Base-by-base conservation (phyloP, 2,113 vertebrate species). In the Petrocephalus zakoni region DNA sequence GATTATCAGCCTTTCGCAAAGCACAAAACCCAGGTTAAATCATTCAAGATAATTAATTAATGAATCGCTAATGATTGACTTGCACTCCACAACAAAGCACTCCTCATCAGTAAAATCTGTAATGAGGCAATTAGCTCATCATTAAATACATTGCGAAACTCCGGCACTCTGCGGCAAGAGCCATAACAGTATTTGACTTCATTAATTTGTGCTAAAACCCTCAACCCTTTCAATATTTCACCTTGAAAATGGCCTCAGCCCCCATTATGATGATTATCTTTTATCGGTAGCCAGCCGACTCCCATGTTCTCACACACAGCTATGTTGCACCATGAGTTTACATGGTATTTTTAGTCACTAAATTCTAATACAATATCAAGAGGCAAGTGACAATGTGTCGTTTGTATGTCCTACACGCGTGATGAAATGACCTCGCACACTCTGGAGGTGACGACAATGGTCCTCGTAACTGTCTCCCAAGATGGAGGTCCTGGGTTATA, bases 91-190 rank as follows among this genome's bases (percentile, higher is more conserved):
- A 37, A 64, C 56, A 68, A 87, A 68, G 34, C 22, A 47, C 29
- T 87, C 55, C 56, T 42, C 52, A 64, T 64, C 56, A 87, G 56
- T 87, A 29, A n/a, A n/a, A 68, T 68, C 56, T 49, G 37, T 47
- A 47, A 87, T 87, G 86, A 86, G 85, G 52, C 53, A 86, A 86
- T 86, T 86, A 86, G 19, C 52, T 53, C 85, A 86, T 86, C 53
- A 58, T 87, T 68, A 87, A 61, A 47, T 68, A 25, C 86, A 47
- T 49, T 87, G 55, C n/a, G 34, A 64, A 61, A 21, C 56, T 11
- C 56, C 2, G 9, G 15, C 29, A 22, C 37, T 87, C 53, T 37
- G 47, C 1, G 2, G 53, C 5, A 7, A 1, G 34, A 68, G 47
- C 86, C 86, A 55, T 68, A 55, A 68, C 42, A 25, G 53, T 64